Evolutionary conservation across 1,140 invertebrate species (phyloP).

Genomic region (Drosophila sechellia): DNA sequence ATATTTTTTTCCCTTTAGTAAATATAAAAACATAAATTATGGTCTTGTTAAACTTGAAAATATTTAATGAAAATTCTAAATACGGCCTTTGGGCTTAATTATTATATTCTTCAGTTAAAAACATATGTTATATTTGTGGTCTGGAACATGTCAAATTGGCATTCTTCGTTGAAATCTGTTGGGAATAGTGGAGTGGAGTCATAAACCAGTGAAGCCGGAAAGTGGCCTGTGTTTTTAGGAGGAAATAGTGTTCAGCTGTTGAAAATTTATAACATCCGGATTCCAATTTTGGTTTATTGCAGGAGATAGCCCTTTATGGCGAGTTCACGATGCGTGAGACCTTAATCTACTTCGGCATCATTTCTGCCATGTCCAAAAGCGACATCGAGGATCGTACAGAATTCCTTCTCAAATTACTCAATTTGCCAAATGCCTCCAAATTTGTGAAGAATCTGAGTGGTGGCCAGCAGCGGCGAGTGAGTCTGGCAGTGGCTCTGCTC

Average conservation of each 20-base stretch:
- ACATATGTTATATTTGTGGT: neutral
- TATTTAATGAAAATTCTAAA: too few species aligned
- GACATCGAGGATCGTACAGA: conserved; percentile 91
- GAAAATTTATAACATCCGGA: conserved; percentile 24
- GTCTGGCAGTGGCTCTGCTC: conserved; percentile 93
- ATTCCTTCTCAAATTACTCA: conserved; percentile 92
- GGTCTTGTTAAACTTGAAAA: too few species aligned
- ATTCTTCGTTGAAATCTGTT: neutral
- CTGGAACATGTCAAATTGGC: neutral
- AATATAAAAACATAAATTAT: neutral
- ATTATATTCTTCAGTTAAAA: too few species aligned
- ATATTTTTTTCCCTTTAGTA: neutral
- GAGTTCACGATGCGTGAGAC: conserved; percentile 97
- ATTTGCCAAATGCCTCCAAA: conserved; percentile 88
- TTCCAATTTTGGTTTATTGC: conserved; percentile 64
- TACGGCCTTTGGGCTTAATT: too few species aligned
- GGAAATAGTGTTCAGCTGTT: neutral
- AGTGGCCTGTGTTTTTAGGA: conserved; percentile 22
- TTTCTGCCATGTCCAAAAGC: conserved; percentile 91
- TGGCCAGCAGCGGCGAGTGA: conserved; percentile 95
- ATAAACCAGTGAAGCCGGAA: conserved; percentile 33
- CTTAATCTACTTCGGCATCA: conserved; percentile 95
- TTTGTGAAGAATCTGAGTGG: conserved; percentile 95
- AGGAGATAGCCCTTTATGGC: conserved; percentile 96
- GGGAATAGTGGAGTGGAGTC: neutral